Evolutionary conservation across 2,113 vertebrate species (phyloP), one percentile per base, ranked within the genome.

Genomic region (Nanorana parkeri): DNA sequence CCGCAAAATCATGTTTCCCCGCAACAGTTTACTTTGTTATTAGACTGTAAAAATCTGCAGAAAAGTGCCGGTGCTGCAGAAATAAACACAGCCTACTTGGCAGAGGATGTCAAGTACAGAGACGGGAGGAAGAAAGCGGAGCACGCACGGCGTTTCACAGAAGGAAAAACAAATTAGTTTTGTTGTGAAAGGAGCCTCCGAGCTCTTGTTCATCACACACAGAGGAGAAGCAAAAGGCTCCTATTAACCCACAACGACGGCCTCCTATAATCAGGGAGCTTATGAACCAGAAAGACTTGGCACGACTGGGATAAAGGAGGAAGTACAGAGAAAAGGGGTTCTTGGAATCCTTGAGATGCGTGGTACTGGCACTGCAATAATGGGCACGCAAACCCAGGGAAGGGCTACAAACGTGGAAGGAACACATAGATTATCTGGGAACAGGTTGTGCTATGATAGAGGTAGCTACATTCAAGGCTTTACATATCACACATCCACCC

Each of bases 91-190:
- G 4, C 51, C 47, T 16, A 24, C 47, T 29, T 55, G 68, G 24
- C 24, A 71, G 52, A 26, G 23, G 52, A 71, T 23, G 52, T 52
- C 47, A 11, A 2, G 15, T 23, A 51, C 36, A 4, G 21, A 23
- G 41, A 71, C 47, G 17, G 16, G 68, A 71, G 16, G 68, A 69
- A 71, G 68, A 71, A 71, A 71, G 23, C 36, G 24, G 47, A 3
- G 2, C 68, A 47, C 11, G 29, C 69, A 51, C 2, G 29, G 51
- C 3, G 69, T 56, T 54, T 29, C 69, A 73, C 16, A 56, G 19
- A 73, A 55, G 52, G 17, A 26, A 72, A 36, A 73, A 73, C 52
- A 73, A 73, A 73, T 73, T 73, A 28, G 28, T 29, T 73, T 56
- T 73, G 69, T 56, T 73, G 69, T 73, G 69, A 73, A 73, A 24